These are phyloP conservation scores for Drusus annulatus DNA, from an alignment of 1,140 invertebrate species.

Conservation along the genomic window DNA sequence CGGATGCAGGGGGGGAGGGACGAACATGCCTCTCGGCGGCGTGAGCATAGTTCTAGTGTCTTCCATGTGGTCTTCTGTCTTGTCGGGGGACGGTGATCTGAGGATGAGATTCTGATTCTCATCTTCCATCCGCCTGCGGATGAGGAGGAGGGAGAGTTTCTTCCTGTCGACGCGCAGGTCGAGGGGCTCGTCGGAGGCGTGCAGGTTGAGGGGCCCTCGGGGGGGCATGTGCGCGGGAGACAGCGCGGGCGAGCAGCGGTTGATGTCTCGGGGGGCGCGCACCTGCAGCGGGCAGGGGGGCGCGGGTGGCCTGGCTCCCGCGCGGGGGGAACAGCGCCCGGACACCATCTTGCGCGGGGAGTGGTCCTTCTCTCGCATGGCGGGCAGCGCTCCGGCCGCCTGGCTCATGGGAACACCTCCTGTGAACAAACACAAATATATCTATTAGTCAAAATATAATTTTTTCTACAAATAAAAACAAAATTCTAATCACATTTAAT, in stretches of 20 bases:
- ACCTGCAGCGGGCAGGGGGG: slow-evolving; percentile 68
- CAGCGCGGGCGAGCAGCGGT: slow-evolving; percentile 64
- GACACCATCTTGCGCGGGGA: slow-evolving; percentile 80
- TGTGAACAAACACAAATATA: slow-evolving; percentile 40
- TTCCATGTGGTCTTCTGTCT: slow-evolving; percentile 63
- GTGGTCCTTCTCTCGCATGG: slow-evolving; percentile 86
- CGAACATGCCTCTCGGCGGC: slow-evolving; percentile 60
- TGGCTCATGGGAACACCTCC: slow-evolving; percentile 60
- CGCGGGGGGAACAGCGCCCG: slow-evolving; percentile 56
- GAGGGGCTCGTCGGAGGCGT: slow-evolving; percentile 80
- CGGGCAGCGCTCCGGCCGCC: slow-evolving; percentile 59
- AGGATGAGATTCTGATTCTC: slow-evolving; percentile 82
- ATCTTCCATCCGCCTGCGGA: slow-evolving; percentile 74
- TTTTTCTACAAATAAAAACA: background rate
- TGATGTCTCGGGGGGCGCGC: slow-evolving; percentile 66
- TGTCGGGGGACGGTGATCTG: slow-evolving; percentile 71
- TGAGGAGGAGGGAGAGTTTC: slow-evolving; percentile 68
- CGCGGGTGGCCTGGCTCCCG: slow-evolving; percentile 46
- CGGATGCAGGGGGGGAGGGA: slow-evolving; percentile 67
- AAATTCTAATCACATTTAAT: too few species aligned
- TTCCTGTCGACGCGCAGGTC: slow-evolving; percentile 88
- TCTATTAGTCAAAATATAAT: background rate
- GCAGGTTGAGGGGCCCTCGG: slow-evolving; percentile 62
- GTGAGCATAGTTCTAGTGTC: slow-evolving; percentile 47
- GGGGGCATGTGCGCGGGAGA: slow-evolving; percentile 62